phyloP scores from a whole-genome alignment of 2,888 invertebrate species.

The Stictocephala bisonia region DNA sequence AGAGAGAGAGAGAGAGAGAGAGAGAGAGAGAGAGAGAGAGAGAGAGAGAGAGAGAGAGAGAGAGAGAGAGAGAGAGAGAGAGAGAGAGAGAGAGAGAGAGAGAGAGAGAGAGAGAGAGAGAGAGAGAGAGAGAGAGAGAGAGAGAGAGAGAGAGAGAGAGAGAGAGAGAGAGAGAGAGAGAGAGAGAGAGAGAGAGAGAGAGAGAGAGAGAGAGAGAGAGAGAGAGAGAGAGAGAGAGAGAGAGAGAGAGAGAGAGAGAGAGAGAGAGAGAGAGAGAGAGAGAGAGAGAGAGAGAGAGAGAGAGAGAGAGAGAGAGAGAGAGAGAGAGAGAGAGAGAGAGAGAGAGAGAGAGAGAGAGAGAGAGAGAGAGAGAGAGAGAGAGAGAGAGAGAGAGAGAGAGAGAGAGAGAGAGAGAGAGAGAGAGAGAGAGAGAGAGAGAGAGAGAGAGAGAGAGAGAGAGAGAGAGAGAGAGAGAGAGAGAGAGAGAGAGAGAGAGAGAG shows the following conservation, averaged over 20 bases:
- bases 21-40: too few species aligned
- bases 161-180: slow-evolving; percentile 13
- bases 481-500: slow-evolving; percentile 5
- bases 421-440: slow-evolving; percentile 1
- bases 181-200: slow-evolving; percentile 13
- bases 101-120: background rate
- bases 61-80: background rate
- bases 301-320: slow-evolving; percentile 1
- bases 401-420: slow-evolving; percentile 9
- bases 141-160: slow-evolving; percentile 13
- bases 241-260: slow-evolving; percentile 8
- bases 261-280: slow-evolving; percentile 9
- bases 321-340: slow-evolving; percentile 16
- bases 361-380: slow-evolving; percentile 1
- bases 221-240: slow-evolving; percentile 13
- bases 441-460: slow-evolving; percentile 5
- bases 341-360: slow-evolving; percentile 9
- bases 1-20: too few species aligned
- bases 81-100: background rate
- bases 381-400: slow-evolving; percentile 1
- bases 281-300: slow-evolving; percentile 5
- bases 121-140: slow-evolving; percentile 13
- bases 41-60: background rate
- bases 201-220: slow-evolving; percentile 13
- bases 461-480: slow-evolving; percentile 9